Evolutionary conservation across 2,797 vertebrate genomes (phyloP).

Genomic region (Neoniphon sammara): DNA sequence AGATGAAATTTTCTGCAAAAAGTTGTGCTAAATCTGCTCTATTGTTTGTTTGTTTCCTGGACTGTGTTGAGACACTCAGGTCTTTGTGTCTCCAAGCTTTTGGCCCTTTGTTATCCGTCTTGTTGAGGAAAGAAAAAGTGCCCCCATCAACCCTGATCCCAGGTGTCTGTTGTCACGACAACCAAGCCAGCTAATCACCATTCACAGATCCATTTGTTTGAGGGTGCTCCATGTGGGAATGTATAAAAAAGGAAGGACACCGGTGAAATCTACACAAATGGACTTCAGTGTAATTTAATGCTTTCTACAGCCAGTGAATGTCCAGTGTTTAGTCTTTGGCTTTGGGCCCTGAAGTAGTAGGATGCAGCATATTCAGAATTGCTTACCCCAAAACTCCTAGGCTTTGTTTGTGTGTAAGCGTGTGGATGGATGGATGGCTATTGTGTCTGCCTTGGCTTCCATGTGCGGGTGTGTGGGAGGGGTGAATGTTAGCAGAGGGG

Average conservation of each 20-base stretch:
- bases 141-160: slow-evolving; percentile 43
- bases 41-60: neutral
- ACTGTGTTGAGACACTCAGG: slow-evolving; percentile 28
- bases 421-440: slow-evolving; percentile 59
- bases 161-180: slow-evolving; percentile 71
- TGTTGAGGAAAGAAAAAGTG: slow-evolving; percentile 56
- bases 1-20: neutral
- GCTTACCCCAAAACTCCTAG: slow-evolving; percentile 18
- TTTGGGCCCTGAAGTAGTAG: neutral
- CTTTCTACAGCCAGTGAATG: neutral
- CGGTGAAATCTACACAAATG: slow-evolving; percentile 1
- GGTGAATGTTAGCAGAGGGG: slow-evolving; percentile 35
- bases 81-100: slow-evolving; percentile 50
- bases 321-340: neutral
- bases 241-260: neutral
- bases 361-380: neutral
- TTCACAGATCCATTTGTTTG: slow-evolving; percentile 45
- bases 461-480: slow-evolving; percentile 28
- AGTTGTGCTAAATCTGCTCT: neutral
- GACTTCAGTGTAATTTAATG: neutral
- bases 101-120: slow-evolving; percentile 55
- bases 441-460: slow-evolving; percentile 44
- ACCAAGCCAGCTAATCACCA: slow-evolving; percentile 61
- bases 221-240: slow-evolving; percentile 38
- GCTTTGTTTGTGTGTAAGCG: slow-evolving; percentile 39